These are phyloP conservation scores for Alethe castanea DNA, from an alignment of 2,113 vertebrate species.

Conservation along the genomic window DNA sequence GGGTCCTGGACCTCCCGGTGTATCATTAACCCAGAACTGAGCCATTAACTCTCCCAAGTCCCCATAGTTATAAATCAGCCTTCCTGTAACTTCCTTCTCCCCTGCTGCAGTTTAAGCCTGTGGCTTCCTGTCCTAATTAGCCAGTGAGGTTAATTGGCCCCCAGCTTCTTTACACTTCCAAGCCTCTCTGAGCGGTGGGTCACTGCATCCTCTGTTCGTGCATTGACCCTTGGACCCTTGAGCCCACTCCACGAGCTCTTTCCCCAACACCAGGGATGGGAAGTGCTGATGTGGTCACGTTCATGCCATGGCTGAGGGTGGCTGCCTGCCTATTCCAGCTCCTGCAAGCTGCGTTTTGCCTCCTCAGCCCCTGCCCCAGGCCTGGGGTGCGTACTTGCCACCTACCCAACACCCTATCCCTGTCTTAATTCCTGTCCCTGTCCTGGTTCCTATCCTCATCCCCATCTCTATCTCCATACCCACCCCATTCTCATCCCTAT, in stretches of 20 bases:
- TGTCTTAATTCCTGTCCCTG: not conserved
- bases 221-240: not conserved
- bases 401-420: not conserved
- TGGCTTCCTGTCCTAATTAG: conserved; percentile 59
- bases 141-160: conserved; percentile 28
- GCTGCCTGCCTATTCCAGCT: not conserved
- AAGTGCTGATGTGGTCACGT: accelerated
- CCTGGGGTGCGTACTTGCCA: accelerated
- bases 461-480: not conserved
- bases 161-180: not conserved
- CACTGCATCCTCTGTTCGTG: not conserved
- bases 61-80: conserved; percentile 18
- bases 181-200: not conserved
- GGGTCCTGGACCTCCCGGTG: not conserved
- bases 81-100: conserved; percentile 34
- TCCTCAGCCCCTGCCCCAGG: not conserved
- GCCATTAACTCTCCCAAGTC: conserved; percentile 23
- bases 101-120: conserved; percentile 9
- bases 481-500: not conserved
- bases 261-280: not conserved
- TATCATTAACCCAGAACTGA: conserved; percentile 51
- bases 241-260: not conserved
- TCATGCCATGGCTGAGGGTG: not conserved
- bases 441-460: not conserved
- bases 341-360: not conserved